A percentile compares a stretch with the other conserved stretches of the same genome.
phyloP scores from a whole-genome alignment of 2,888 invertebrate genomes.

The Trachelus iudaicus region DNA sequence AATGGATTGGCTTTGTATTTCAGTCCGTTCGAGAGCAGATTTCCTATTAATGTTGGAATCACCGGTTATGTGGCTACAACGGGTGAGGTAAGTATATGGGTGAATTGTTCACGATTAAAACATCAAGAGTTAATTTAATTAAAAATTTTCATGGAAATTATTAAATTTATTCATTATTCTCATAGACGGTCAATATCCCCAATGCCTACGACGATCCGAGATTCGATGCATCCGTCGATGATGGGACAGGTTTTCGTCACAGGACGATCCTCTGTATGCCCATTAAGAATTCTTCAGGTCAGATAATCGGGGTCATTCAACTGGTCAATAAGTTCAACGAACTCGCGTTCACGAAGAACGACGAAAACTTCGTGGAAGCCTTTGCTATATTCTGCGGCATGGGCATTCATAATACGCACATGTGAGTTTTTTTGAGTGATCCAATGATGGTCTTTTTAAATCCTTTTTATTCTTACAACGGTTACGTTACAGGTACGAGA shows the following conservation, averaged over 20 bases:
- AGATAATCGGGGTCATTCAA: slow-evolving; percentile 93
- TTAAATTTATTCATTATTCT: slow-evolving; percentile 28
- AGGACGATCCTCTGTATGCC: slow-evolving; percentile 95
- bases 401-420: slow-evolving; percentile 97
- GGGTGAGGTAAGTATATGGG: slow-evolving; percentile 80
- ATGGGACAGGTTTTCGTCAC: slow-evolving; percentile 85
- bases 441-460: neutral
- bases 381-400: slow-evolving; percentile 98
- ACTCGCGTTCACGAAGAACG: slow-evolving; percentile 91
- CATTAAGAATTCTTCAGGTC: slow-evolving; percentile 91
- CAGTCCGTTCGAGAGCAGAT: slow-evolving; percentile 90
- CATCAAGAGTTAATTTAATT: neutral
- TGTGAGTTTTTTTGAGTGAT: slow-evolving; percentile 67
- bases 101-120: neutral
- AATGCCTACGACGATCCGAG: slow-evolving; percentile 89
- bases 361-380: slow-evolving; percentile 96
- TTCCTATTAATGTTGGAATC: slow-evolving; percentile 95
- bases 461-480: neutral
- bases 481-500: slow-evolving; percentile 78
- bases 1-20: slow-evolving; percentile 47
- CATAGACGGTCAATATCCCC: slow-evolving; percentile 89
- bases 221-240: slow-evolving; percentile 90
- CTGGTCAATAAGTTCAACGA: slow-evolving; percentile 94
- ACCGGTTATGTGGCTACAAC: slow-evolving; percentile 95
- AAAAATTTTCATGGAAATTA: neutral